Base-by-base conservation (phyloP, 1,140 invertebrate genomes). In the Drosophila auraria region DNA sequence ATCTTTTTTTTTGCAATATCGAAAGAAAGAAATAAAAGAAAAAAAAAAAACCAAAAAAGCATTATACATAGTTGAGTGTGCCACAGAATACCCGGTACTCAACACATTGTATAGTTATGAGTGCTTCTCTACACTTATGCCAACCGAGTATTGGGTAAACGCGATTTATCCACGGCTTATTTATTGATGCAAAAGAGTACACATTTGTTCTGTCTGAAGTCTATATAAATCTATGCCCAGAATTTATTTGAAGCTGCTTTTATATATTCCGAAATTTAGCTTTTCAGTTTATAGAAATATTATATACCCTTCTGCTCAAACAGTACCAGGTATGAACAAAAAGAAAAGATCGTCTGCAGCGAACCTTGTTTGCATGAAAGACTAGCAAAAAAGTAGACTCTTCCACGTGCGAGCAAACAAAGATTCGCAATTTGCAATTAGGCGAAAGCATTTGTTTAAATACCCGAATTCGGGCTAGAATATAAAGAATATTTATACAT, bases 381-480 rank as follows among this genome's bases (percentile, higher is more conserved):
- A 9, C 47, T 20, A 20, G 11, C 20, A 11, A 12, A 23, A 11
- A 3, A 47, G 20, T 2, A 6, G 12, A 5, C 6, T 7, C 33
- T 11, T 11, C 36, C 33, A 40, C 54, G 54, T 38, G 33, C 12
- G 4, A 8, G 8, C 33, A 40, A 57, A 57, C 54, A 40, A 57
- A 2, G 14, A n/a, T n/a, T 23, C 8, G 14, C 20, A n/a, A n/a
- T n/a, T 23, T 5, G 14, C 20, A 40, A n/a, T 25, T 57, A 40
- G 17, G 38, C 8, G 14, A 25, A 57, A 23, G 36, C 36, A 57
- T 25, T 25, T 57, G 54, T 38, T 38, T 40, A 56, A 56, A 56
- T 15, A 57, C 17, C 14, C 20, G 23, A 57, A 57, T 25, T 40
- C 0, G 5, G 5, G 20, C 17, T 11, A 20, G 20, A 20, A 20